Base-by-base conservation (phyloP, 2,888 invertebrate genomes). In the Slavum lentiscoides region DNA sequence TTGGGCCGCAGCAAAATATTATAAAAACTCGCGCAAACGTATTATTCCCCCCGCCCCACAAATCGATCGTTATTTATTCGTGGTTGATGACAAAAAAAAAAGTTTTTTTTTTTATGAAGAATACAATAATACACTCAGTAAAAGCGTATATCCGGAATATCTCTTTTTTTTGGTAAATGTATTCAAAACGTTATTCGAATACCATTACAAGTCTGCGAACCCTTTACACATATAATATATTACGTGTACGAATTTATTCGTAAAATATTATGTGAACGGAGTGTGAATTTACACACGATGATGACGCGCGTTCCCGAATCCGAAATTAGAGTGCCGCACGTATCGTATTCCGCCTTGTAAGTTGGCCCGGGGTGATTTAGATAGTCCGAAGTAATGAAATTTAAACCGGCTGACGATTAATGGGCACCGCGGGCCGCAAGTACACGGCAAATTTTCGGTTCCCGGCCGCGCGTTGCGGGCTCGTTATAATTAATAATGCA, bases 401-500 rank as follows among this genome's bases (percentile, higher is more conserved):
- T 80, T 72, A 80, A 80, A 72, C 77, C 80, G 55, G 58, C 64
- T 21, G 70, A 72, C 70, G 80, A 80, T 80, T 72, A 72, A 80
- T 72, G 80, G 70, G 30, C 53, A 19, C n/a, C 37, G 53, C 55
- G 64, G 80, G 62, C 80, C 70, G 72, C 80, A 66, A 72, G 62
- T 58, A 23, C 70, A 23, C 80, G 30, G 30, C 30, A 39, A 80
- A 72, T 80, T 64, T 77, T 77, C 77, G 62, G 77, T 61, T 11
- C 70, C 55, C 64, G 49, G 30, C n/a, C 70, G 62, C 70, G 62
- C 72, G 39, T 66, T 30, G 64, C 58, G 80, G 64, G 55, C 64
- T 80, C 80, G 55, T 80, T 80, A 70, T 53, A 72, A 72, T 80
- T 80, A 80, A 80, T 80, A 80, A 80, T 80, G 64, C 70, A 80